Percentiles rank a stretch among this genome's conserved stretches.
Conservation (phyloP, 2,888 invertebrate genomes). For the Eupithecia vulgata region DNA sequence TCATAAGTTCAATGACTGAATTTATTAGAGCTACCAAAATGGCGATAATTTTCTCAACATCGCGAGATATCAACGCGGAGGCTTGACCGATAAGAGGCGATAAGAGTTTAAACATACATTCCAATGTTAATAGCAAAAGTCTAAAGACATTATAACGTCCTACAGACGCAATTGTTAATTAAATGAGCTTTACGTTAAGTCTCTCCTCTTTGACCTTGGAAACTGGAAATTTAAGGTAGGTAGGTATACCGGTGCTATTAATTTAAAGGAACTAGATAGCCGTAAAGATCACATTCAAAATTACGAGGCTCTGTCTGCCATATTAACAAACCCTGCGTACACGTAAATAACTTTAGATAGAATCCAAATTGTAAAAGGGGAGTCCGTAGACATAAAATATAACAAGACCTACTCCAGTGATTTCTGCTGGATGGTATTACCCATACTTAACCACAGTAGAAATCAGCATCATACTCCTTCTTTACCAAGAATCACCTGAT, state of each 20-base stretch:
- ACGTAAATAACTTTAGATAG: too few relatives aligned
- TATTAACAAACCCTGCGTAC: neutral
- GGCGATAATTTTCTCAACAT: conserved; percentile 31
- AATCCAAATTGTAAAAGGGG: too few relatives aligned
- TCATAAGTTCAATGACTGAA: conserved; percentile 23
- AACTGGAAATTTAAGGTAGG: neutral
- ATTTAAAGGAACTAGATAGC: neutral
- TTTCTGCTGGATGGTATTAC: too few relatives aligned
- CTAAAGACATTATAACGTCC: conserved; percentile 13
- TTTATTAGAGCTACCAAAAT: conserved; percentile 18
- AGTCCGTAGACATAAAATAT: too few relatives aligned
- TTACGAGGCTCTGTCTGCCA: neutral
- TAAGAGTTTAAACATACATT: conserved; percentile 28
- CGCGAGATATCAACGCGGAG: conserved; percentile 27
- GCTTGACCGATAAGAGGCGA: conserved; percentile 48
- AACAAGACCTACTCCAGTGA: too few relatives aligned
- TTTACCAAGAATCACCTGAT: neutral
- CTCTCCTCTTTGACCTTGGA: neutral
- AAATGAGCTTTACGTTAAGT: conserved; percentile 3
- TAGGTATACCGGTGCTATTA: neutral
- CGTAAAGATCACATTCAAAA: neutral
- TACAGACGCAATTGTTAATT: neutral
- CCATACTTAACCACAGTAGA: neutral
- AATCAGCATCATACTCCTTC: neutral
- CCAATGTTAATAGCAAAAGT: conserved; percentile 13